A percentile compares a stretch with the other conserved stretches of the same genome.
phyloP scores from a whole-genome alignment of 2,113 vertebrate genomes.

The Orcinus orca region DNA sequence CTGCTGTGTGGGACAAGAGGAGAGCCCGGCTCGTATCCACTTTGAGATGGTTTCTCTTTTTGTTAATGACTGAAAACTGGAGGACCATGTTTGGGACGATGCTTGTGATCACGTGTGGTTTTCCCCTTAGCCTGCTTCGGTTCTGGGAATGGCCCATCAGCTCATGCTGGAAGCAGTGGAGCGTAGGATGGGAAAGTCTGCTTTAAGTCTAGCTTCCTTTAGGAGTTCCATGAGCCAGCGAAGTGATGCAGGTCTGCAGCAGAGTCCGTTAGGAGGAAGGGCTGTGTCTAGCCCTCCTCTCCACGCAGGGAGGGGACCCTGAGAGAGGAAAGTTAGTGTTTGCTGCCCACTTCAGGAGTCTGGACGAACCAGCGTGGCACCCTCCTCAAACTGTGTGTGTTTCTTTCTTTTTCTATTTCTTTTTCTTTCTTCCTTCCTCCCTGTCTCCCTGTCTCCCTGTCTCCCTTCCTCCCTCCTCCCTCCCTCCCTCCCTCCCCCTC shows the following conservation, averaged over 20 bases:
- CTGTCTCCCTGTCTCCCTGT: not conserved
- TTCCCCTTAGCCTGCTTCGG: accelerated
- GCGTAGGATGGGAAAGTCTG: not conserved
- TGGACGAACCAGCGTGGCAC: accelerated
- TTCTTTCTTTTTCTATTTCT: too few relatives aligned
- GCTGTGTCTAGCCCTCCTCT: accelerated
- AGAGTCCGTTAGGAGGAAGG: accelerated
- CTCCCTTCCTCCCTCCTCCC: too few relatives aligned
- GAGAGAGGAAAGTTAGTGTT: not conserved
- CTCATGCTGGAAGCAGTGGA: accelerated
- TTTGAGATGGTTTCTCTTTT: not conserved
- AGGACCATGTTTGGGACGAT: accelerated
- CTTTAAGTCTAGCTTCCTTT: not conserved
- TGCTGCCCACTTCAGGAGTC: accelerated
- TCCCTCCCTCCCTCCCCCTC: not conserved
- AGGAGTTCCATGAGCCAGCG: not conserved
- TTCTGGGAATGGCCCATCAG: accelerated
- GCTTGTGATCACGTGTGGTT: accelerated
- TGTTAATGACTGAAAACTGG: not conserved
- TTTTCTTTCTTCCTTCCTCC: accelerated
- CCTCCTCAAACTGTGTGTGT: accelerated
- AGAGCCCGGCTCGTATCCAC: accelerated
- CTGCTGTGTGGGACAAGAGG: not conserved
- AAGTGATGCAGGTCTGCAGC: accelerated
- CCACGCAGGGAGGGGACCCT: not conserved